Percentiles rank a stretch among this genome's conserved stretches.
Evolutionary conservation across 2,113 vertebrate genomes (phyloP).

Genomic region (Myocastor coypus): DNA sequence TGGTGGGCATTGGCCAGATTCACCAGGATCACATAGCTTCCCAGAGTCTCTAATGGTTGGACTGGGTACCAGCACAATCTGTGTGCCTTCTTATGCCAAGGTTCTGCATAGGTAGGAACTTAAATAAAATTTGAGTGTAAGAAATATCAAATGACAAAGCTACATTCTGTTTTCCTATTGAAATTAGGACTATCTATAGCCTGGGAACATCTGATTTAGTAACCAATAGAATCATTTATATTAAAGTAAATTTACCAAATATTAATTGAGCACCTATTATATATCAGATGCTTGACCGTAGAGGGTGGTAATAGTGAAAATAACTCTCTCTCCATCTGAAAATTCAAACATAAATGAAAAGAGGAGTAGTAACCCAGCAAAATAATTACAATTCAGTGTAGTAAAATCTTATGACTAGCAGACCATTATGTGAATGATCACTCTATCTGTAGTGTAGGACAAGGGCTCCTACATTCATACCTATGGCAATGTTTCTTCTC

Average conservation of each 20-base stretch:
- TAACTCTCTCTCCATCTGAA: not conserved
- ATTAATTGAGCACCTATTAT: not conserved
- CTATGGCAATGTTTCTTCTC: not conserved
- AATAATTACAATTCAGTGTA: not conserved
- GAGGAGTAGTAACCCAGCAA: not conserved
- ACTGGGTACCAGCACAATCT: too few relatives aligned
- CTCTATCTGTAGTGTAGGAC: not conserved
- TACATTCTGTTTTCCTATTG: not conserved
- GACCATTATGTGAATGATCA: not conserved
- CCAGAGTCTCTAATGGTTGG: too few relatives aligned
- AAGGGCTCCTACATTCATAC: not conserved
- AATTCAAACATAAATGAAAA: not conserved
- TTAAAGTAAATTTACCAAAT: not conserved
- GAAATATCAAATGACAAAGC: not conserved
- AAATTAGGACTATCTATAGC: not conserved
- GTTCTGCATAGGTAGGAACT: not conserved
- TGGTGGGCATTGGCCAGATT: too few relatives aligned
- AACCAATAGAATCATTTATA: not conserved
- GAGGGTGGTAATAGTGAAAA: not conserved
- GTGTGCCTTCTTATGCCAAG: not conserved
- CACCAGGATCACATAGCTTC: too few relatives aligned
- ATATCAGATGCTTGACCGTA: not conserved
- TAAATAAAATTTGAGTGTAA: not conserved
- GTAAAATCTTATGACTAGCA: not conserved
- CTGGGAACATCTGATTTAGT: not conserved